Base-by-base conservation (phyloP, 2,113 vertebrate species). In the Elachura formosa region DNA sequence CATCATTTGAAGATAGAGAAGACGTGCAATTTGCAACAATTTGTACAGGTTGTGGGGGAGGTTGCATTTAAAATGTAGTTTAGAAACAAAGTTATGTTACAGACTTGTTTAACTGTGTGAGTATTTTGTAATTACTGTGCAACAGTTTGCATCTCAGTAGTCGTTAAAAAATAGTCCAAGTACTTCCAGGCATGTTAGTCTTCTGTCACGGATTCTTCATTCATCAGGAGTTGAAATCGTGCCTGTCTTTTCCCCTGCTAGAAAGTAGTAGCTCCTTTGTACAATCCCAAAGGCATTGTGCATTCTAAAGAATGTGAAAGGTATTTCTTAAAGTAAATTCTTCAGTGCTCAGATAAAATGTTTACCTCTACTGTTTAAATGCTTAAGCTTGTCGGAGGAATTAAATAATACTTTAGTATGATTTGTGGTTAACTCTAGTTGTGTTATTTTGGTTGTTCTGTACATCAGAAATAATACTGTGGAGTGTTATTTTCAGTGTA, bases 251-350 rank as follows among this genome's bases (percentile, higher is more conserved):
- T n/a, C 17, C 62, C 14, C 21, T 49, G 1, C 34, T 62, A 59
- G 38, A 62, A 83, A 69, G 71, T 4, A 43, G 68, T 31, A 63
- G 21, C 34, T 77, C 16, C 54, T 40, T 11, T 61, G 15, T 80
- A 40, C 25, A 33, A 40, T 89, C 66, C 68, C 41, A 48, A 78
- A 78, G 55, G 56, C 66, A 52, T 75, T 91, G 28, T 48, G 43
- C 2, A 1, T 59, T 68, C 52, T 91, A 62, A 84, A 87, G 85
- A 80, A 88, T 36, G 29, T 49, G 56, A 46, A 94, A 94, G 41
- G n/a, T 88, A 54, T 87, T 93, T 94, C 41, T 87, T 78, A 21
- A 86, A 93, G 58, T 68, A 68, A 93, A 73, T 93, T 75, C 18
- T 86, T 78, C 54, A 46, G 28, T 79, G 34, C 46, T 62, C 10